These are phyloP conservation scores for Thaumetopoea pityocampa DNA, from an alignment of 1,140 invertebrate species.

Conservation along the genomic window DNA sequence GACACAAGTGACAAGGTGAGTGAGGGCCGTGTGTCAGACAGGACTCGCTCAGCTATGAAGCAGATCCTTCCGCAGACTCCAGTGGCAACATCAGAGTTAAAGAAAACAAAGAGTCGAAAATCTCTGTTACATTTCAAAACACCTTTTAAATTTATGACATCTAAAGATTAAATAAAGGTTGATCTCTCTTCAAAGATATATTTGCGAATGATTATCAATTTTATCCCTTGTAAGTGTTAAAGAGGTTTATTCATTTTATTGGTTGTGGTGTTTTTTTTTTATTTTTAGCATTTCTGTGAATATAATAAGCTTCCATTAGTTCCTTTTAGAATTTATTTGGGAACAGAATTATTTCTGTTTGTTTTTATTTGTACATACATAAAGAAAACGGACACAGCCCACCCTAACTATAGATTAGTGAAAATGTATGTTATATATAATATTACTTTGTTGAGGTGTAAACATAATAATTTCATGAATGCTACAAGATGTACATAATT, in stretches of 20 bases:
- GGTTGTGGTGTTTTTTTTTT: conserved; percentile 23
- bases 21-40: conserved; percentile 30
- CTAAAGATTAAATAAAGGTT: no score
- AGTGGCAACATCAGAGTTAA: conserved; percentile 37
- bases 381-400: conserved; percentile 66
- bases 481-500: no score
- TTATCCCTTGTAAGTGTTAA: conserved; percentile 28
- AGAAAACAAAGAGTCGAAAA: conserved; percentile 58
- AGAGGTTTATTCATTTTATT: no score
- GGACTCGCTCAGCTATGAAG: conserved; percentile 33
- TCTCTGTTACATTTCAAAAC: conserved; percentile 71
- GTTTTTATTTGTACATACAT: conserved; percentile 40
- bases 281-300: conserved; percentile 21
- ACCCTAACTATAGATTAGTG: conserved; percentile 59
- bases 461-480: no score
- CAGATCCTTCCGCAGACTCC: conserved; percentile 36
- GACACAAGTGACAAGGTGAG: conserved; percentile 25
- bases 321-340: conserved; percentile 10
- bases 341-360: conserved; percentile 27
- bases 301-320: conserved; percentile 10
- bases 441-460: conserved; percentile 27
- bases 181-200: no score
- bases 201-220: conserved; percentile 13
- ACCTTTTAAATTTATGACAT: conserved; percentile 67
- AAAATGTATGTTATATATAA: conserved; percentile 31